Evolutionary conservation across 2,797 vertebrate species (phyloP).

Genomic region (Xiphorhynchus erythropygius): DNA sequence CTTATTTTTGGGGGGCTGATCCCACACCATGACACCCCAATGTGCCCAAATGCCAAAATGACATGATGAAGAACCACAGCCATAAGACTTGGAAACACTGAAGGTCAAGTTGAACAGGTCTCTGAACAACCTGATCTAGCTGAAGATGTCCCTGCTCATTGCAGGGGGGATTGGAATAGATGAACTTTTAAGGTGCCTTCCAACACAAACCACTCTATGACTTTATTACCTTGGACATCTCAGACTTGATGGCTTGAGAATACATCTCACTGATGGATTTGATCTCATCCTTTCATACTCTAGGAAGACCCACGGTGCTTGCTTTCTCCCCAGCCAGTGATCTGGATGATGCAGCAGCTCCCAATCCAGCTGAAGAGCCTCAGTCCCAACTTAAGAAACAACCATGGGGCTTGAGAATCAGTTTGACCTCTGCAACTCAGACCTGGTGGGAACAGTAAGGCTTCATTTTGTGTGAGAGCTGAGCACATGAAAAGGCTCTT

Average conservation of each 20-base stretch:
- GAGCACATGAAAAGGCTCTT: neutral
- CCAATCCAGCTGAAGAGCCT: neutral
- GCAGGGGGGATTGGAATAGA: neutral
- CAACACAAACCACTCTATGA: neutral
- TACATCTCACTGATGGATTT: neutral
- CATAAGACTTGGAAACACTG: neutral
- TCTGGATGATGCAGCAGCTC: neutral
- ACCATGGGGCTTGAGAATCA: neutral
- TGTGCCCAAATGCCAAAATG: neutral
- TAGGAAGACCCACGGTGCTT: neutral
- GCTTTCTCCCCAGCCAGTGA: neutral
- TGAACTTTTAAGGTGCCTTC: neutral
- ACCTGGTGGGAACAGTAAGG: neutral
- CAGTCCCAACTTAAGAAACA: neutral
- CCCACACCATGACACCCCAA: neutral
- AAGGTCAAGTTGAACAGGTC: neutral
- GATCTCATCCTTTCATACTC: neutral
- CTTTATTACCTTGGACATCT: neutral
- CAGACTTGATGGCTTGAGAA: neutral
- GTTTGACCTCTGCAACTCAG: neutral
- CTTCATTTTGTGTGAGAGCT: neutral
- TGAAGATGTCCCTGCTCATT: neutral
- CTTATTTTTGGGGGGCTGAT: neutral
- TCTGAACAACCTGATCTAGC: neutral
- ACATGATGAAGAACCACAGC: accelerated